phyloP scores from a whole-genome alignment of 2,888 invertebrate species.

The Tetragnatha montana region DNA sequence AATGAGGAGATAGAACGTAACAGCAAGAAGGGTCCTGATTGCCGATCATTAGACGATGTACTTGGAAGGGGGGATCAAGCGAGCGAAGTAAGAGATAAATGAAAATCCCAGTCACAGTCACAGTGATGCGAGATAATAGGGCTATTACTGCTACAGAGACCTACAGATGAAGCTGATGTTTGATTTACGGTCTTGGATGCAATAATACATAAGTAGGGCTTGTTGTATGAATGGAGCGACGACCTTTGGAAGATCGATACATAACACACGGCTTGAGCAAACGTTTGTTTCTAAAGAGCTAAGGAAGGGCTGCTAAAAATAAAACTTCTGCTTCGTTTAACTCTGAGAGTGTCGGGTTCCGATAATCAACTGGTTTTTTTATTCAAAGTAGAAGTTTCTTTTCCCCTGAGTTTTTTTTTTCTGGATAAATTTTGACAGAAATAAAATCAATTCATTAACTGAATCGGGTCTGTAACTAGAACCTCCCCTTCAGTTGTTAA shows the following conservation, averaged over 20 bases:
- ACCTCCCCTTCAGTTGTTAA: no score
- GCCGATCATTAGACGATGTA: slow-evolving; percentile 6
- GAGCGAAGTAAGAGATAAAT: slow-evolving; percentile 6
- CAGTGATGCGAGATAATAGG: slow-evolving; percentile 11
- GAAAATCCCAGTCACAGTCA: background rate
- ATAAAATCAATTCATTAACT: no score
- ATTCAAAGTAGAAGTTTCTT: no score
- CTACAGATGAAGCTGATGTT: background rate
- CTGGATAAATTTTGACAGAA: no score
- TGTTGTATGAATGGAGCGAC: no score
- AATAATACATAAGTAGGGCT: background rate
- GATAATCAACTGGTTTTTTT: no score
- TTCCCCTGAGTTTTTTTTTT: no score
- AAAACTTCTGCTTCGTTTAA: no score
- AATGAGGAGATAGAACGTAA: slow-evolving; percentile 4
- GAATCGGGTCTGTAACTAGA: no score
- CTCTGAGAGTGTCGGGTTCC: no score
- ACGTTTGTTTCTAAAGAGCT: background rate
- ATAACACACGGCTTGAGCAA: background rate
- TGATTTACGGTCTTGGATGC: slow-evolving; percentile 16
- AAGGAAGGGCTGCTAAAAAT: no score
- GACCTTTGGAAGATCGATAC: background rate
- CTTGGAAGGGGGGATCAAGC: background rate
- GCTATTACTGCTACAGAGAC: slow-evolving; percentile 12
- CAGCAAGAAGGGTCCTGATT: slow-evolving; percentile 14